Evolutionary conservation across 1,140 invertebrate species (phyloP), one percentile per base, ranked within the genome.

Genomic region (Paraescarpia echinospica): DNA sequence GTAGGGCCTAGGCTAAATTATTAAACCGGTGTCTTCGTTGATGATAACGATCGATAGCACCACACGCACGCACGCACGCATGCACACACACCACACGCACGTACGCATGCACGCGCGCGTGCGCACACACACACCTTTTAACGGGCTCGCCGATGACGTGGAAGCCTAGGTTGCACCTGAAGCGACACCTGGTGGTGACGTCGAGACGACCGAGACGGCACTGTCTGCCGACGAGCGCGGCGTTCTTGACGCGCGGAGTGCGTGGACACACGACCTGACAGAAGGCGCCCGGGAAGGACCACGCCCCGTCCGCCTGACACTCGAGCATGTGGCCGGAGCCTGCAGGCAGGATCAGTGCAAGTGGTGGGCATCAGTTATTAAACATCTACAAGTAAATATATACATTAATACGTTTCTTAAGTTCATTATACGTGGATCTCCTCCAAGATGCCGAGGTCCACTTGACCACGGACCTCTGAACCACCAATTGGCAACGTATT

Each of bases 221-320:
- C 0, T 89, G 41, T 51, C 92, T 92, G 4, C 93, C 94, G n/a
- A 92, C 77, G 5, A 94, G 89, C 14, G 91, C 91, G 34, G 94
- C 93, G 90, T 94, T 91, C 22, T 89, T 34, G 31, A 93, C 51
- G 14, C 92, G 51, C 6, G 91, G 34, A 1, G 94, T 93, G 18
- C 93, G 92, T 12, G 89, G 89, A 92, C 94, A 95, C 33, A 92
- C 92, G 31, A 94, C 93, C 77, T 94, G 93, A 91, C 94, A 95
- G 34, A 91, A 93, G 1, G 94, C 92, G n/a, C 89, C 51, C 33
- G 94, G 93, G 14, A 94, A 89, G 22, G 94, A 94, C 94, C 94
- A 95, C 34, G 93, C 90, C 8, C 94, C 94, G 89, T 94, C 94
- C 27, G 93, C 91, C n/a, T 95, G 94, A 93, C 94, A 95, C 18